Conservation (phyloP, 2,113 vertebrate genomes). For the Ictalurus furcatus region DNA sequence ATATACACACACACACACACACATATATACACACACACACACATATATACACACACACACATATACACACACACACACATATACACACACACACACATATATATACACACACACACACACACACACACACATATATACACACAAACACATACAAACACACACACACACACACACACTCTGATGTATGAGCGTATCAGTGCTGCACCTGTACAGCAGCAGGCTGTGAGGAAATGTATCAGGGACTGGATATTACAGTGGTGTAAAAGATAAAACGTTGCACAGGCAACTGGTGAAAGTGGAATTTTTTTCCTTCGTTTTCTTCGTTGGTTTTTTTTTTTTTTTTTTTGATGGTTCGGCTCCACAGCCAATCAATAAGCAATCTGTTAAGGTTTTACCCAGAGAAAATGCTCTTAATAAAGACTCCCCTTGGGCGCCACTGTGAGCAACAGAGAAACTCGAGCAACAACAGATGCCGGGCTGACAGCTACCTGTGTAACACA, state of each 20-base stretch:
- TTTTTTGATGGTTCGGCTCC: slow-evolving; percentile 47
- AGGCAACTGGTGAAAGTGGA: slow-evolving; percentile 12
- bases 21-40: too few species aligned
- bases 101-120: too few species aligned
- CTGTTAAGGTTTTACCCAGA: slow-evolving; percentile 62
- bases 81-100: too few species aligned
- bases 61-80: too few species aligned
- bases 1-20: too few species aligned
- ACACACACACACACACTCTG: slow-evolving; percentile 12
- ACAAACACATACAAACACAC: not conserved
- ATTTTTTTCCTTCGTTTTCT: slow-evolving; percentile 28
- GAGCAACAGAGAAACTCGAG: slow-evolving; percentile 41
- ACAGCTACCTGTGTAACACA: slow-evolving; percentile 53
- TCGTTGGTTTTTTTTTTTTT: not conserved
- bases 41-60: too few species aligned
- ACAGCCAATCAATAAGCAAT: slow-evolving; percentile 60
- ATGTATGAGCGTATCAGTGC: slow-evolving; percentile 32
- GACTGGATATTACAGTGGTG: slow-evolving; percentile 15
- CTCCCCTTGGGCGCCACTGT: slow-evolving; percentile 48
- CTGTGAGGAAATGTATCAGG: slow-evolving; percentile 22
- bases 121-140: too few species aligned
- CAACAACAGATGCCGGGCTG: slow-evolving; percentile 39
- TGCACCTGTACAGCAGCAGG: slow-evolving; percentile 1
- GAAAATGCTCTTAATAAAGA: slow-evolving; percentile 61
- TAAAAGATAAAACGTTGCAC: slow-evolving; percentile 30